Evolutionary conservation across 2,113 vertebrate species (phyloP).

Genomic region (Sclerurus mexicanus): DNA sequence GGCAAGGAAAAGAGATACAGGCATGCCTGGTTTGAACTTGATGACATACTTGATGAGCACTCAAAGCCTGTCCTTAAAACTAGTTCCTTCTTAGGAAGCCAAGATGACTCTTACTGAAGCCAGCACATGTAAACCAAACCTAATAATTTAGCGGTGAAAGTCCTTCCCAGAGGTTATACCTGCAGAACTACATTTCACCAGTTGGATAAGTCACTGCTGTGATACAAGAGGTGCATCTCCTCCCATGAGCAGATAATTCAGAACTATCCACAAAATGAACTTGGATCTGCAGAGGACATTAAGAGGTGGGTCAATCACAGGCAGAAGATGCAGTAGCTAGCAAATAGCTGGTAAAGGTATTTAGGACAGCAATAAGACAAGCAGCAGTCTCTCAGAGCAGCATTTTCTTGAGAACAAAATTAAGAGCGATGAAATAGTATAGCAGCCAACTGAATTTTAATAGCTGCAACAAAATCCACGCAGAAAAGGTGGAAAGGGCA

Average conservation of each 20-base stretch:
- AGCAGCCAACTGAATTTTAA: background rate
- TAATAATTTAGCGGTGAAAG: background rate
- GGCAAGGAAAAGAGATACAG: background rate
- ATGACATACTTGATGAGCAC: background rate
- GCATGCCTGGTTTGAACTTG: background rate
- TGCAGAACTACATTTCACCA: slow-evolving; percentile 8
- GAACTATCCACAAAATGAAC: background rate
- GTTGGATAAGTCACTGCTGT: background rate
- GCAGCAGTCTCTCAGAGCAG: background rate
- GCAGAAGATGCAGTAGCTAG: background rate
- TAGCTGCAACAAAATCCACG: background rate
- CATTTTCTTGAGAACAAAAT: background rate
- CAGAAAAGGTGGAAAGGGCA: background rate
- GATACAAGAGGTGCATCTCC: background rate
- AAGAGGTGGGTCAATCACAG: background rate
- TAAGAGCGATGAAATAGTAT: background rate
- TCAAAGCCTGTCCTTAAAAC: background rate
- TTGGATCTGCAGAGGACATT: background rate
- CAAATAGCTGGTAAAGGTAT: background rate
- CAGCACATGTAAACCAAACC: background rate
- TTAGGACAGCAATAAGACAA: background rate
- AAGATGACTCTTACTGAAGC: background rate
- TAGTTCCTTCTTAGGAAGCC: background rate
- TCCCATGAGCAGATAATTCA: background rate
- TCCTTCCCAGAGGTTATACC: background rate